Base-by-base conservation (phyloP, 1,140 invertebrate genomes). In the Drosophila virilis region DNA sequence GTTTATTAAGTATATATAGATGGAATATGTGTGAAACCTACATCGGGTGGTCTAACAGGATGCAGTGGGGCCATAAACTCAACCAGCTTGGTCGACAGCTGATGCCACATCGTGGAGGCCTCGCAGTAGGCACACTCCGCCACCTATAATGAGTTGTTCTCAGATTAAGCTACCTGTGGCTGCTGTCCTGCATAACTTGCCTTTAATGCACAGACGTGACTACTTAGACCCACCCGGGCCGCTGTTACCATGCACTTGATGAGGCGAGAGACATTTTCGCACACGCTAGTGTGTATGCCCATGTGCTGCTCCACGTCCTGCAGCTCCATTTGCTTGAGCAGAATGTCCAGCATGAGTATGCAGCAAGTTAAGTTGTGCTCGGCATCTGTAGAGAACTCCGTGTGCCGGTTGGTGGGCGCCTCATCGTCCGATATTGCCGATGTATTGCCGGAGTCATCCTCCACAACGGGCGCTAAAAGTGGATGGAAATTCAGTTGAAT, bases 251-350 rank as follows among this genome's bases (percentile, higher is more conserved):
- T 98, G 67, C 95, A 95, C 75, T 97, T 96, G 70, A 99, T 93
- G 9, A 99, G 93, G 50, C 95, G 94, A 75, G 97, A 95, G 12
- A 96, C 94, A 84, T 97, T 95, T 92, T 95, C 95, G 75, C 96
- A 96, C 8, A 97, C 95, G 52, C 94, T 94, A 12, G 96, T 96
- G 80, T 96, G 95, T 46, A 98, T 94, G 51, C 97, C 97, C 61
- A 94, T 94, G 81, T 98, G 96, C 68, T 95, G 95, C 65, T 97
- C 96, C n/a, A 97, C 94, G 74, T 97, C 96, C 93, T 99, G 98
- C 1, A 99, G 93, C 90, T 99, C 97, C 95, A 99, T 96, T 96
- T 99, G 98, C 94, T 98, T 98, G 4, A 99, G 93, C 40, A 99
- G 92, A 73, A 99, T 96, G 92, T 99, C 98, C 59, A 99, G 93